Conservation (phyloP, 2,888 invertebrate genomes). For the Troides aeacus region DNA sequence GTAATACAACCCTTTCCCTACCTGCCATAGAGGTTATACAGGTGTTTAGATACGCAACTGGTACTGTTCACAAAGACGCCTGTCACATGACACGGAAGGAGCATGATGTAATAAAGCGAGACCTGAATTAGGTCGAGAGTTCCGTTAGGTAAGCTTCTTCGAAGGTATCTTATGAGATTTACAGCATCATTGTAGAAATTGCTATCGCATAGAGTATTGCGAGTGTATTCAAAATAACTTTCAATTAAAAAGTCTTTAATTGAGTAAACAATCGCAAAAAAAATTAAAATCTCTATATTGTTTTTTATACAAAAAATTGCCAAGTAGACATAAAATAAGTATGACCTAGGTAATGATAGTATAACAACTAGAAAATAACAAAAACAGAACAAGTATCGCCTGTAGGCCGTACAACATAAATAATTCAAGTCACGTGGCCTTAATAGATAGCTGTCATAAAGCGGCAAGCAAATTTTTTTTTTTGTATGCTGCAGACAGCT, state of each 20-base stretch:
- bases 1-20: constrained; percentile 1
- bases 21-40: not conserved
- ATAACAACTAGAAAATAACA: not conserved
- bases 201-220: constrained; percentile 15
- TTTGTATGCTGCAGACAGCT: not conserved
- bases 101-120: constrained; percentile 36
- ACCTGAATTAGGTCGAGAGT: constrained; percentile 41
- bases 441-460: constrained; percentile 11
- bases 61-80: constrained; percentile 14
- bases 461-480: not conserved
- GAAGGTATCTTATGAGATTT: constrained; percentile 32
- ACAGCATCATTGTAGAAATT: constrained; percentile 27
- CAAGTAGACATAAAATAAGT: not conserved
- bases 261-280: too few relatives aligned
- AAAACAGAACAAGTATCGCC: not conserved
- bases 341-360: not conserved
- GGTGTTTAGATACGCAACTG: constrained; percentile 17
- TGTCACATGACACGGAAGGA: constrained; percentile 32
- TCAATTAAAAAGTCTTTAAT: not conserved
- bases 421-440: constrained; percentile 2
- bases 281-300: too few relatives aligned
- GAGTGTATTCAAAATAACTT: not conserved
- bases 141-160: constrained; percentile 38
- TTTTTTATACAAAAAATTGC: too few relatives aligned
- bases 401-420: not conserved